Base-by-base conservation (phyloP, 2,113 vertebrate species). In the Dryoscopus gambensis region DNA sequence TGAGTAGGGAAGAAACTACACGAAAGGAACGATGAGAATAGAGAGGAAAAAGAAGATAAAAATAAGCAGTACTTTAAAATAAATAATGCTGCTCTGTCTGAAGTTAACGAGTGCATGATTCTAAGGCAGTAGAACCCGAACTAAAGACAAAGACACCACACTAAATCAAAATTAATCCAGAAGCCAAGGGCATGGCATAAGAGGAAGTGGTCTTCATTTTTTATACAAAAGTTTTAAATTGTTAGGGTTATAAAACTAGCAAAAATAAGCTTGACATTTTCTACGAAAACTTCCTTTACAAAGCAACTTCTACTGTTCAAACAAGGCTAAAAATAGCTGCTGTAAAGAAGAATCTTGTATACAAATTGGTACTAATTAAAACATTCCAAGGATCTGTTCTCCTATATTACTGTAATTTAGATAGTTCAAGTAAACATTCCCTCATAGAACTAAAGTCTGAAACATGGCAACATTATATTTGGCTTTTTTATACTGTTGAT, bases 301-400 rank as follows among this genome's bases (percentile, higher is more conserved):
- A 91, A 84, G 56, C 49, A 78, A 94, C 89, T 96, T 95, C 89
- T 57, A 67, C 49, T 71, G 49, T 75, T 91, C 81, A 95, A 90
- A 87, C 44, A 76, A 30, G 23, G 28, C 89, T 95, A 87, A 95
- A 90, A 90, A 97, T 81, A 95, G 42, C 42, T 39, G 63, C 65
- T 52, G 27, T 24, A 60, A 86, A 78, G 23, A 93, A 67, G 6
- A 85, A 55, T 42, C 69, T 84, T 71, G 77, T 89, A 89, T 60
- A 95, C 84, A 90, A 77, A 87, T 27, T 42, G 60, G 75, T 59
- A 68, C 73, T n/a, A 89, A 95, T 92, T 73, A 91, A 77, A 93
- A 80, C 44, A 93, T 81, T 80, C 52, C 79, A 95, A 62, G 31
- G 42, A 78, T 40, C 44, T 2, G 6, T 80, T 86, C 60, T 76